Percentiles rank a stretch among this genome's conserved stretches.
Conservation (phyloP, 2,113 vertebrate species). For the Nesogale talazaci region DNA sequence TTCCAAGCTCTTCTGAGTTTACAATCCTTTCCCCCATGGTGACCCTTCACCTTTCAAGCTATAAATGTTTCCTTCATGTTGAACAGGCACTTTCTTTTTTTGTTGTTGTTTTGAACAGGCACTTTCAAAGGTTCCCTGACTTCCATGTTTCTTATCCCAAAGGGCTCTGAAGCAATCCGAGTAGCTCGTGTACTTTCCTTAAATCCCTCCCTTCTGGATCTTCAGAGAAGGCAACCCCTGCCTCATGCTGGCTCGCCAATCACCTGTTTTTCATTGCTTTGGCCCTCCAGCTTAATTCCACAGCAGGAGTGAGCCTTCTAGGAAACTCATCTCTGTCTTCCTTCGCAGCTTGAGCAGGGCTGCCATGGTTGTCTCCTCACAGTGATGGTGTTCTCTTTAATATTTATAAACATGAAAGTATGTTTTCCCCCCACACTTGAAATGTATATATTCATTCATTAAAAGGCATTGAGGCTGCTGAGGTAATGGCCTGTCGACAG, state of each 20-base stretch:
- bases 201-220: not conserved
- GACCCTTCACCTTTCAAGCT: slow-evolving; percentile 17
- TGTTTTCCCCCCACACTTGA: slow-evolving; percentile 59
- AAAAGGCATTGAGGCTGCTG: slow-evolving; percentile 65
- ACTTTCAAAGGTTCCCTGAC: slow-evolving; percentile 43
- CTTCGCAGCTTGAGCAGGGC: slow-evolving; percentile 2
- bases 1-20: slow-evolving; percentile 17
- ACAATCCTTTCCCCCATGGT: not conserved
- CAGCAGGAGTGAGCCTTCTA: not conserved
- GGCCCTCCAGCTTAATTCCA: not conserved
- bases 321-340: not conserved
- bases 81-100: slow-evolving; percentile 45
- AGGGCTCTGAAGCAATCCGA: slow-evolving; percentile 38
- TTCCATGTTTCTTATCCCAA: slow-evolving; percentile 45
- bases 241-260: not conserved
- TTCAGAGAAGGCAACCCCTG: not conserved
- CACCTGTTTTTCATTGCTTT: slow-evolving; percentile 52
- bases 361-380: slow-evolving; percentile 55
- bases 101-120: slow-evolving; percentile 64
- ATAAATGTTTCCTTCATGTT: slow-evolving; percentile 58
- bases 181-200: slow-evolving; percentile 49
- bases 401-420: slow-evolving; percentile 79
- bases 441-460: slow-evolving; percentile 80
- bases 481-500: slow-evolving; percentile 82
- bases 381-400: slow-evolving; percentile 55